These are phyloP conservation scores for Chaetura pelagica DNA, from an alignment of 2,113 vertebrate species.

Conservation along the genomic window DNA sequence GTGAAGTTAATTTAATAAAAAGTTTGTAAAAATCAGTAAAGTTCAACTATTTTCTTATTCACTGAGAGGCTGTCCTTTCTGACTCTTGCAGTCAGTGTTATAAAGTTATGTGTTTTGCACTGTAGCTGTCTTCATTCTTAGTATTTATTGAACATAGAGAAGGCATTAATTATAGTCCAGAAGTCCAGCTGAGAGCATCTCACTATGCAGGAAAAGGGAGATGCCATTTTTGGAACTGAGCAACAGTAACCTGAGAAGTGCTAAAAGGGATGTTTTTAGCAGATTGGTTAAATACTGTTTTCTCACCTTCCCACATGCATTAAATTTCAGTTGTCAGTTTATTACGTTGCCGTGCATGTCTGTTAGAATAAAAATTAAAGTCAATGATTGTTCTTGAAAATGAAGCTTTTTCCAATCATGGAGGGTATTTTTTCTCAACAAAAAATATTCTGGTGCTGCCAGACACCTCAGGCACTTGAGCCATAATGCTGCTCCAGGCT, in stretches of 20 bases:
- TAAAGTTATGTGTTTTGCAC: background rate
- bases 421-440: background rate
- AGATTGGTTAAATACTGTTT: background rate
- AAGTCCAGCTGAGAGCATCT: constrained; percentile 24
- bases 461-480: background rate
- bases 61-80: background rate
- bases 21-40: background rate
- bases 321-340: constrained; percentile 3
- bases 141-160: background rate
- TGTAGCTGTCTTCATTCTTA: background rate
- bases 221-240: constrained; percentile 35
- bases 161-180: constrained; percentile 16
- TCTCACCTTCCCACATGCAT: constrained; percentile 14
- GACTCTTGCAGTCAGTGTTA: background rate
- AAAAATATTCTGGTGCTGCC: background rate
- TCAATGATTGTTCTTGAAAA: background rate
- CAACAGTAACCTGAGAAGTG: background rate
- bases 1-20: background rate
- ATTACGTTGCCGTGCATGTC: background rate
- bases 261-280: constrained; percentile 14
- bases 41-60: background rate
- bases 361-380: background rate
- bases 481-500: background rate
- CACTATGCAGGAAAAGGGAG: background rate
- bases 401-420: background rate